Evolutionary conservation across 1,140 invertebrate species (phyloP).

Genomic region (Phthorimaea operculella): DNA sequence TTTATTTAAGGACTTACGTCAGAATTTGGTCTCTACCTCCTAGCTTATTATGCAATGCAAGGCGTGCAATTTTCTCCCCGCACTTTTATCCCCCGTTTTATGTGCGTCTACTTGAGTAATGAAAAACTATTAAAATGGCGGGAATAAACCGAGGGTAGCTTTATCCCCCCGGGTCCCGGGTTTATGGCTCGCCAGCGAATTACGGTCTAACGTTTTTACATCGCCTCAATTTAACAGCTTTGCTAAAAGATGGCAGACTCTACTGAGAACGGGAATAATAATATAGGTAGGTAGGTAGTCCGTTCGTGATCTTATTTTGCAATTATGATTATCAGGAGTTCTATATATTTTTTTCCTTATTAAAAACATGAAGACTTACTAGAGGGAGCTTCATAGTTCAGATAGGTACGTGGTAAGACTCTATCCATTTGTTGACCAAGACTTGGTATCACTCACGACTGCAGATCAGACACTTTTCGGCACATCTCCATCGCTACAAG

Average conservation of each 20-base stretch:
- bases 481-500: too few species aligned
- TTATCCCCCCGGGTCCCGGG: slow-evolving; percentile 35
- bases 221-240: slow-evolving; percentile 47
- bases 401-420: too few species aligned
- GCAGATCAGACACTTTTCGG: too few species aligned
- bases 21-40: too few species aligned
- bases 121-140: slow-evolving; percentile 63
- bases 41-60: slow-evolving; percentile 57
- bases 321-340: too few species aligned
- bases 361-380: too few species aligned
- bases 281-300: background rate
- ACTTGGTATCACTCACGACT: too few species aligned
- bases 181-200: slow-evolving; percentile 55
- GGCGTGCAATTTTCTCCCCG: slow-evolving; percentile 61
- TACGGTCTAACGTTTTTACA: slow-evolving; percentile 44
- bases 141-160: slow-evolving; percentile 53
- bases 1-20: too few species aligned
- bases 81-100: slow-evolving; percentile 55
- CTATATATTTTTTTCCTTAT: too few species aligned
- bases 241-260: slow-evolving; percentile 39
- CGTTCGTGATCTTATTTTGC: too few species aligned
- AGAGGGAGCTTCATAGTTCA: too few species aligned
- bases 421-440: too few species aligned
- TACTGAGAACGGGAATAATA: background rate
- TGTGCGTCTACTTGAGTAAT: slow-evolving; percentile 65